These are phyloP conservation scores for Muscicapa comitata DNA, from an alignment of 2,797 vertebrate genomes.

Conservation along the genomic window DNA sequence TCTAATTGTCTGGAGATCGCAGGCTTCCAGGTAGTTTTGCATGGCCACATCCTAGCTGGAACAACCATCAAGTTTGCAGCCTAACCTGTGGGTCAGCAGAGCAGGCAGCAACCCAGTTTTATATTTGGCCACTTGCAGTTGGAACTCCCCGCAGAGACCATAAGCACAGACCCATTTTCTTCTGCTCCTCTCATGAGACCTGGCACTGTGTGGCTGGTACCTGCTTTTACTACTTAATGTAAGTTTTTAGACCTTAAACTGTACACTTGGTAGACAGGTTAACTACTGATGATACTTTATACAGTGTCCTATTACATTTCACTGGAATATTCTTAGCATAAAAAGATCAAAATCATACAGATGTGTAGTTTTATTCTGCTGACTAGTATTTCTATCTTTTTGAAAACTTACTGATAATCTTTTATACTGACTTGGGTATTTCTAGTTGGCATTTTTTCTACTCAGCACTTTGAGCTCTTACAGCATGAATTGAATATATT, in stretches of 20 bases:
- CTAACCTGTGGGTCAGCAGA: neutral
- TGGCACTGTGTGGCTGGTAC: neutral
- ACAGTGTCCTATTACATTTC: neutral
- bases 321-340: neutral
- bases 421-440: conserved; percentile 5
- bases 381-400: neutral
- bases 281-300: neutral
- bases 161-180: neutral
- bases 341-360: neutral
- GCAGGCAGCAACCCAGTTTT: neutral
- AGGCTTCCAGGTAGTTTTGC: neutral
- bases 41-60: neutral
- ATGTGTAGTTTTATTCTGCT: conserved; percentile 17
- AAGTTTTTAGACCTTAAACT: neutral
- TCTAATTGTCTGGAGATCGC: neutral
- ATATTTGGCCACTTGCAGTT: rapidly evolving
- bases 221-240: neutral
- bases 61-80: neutral
- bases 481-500: neutral
- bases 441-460: neutral
- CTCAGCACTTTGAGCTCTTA: neutral
- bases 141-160: neutral
- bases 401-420: neutral
- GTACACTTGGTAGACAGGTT: neutral
- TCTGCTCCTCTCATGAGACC: neutral